These are phyloP conservation scores for Phenacoccus solenopsis DNA, from an alignment of 1,140 invertebrate species.

Conservation along the genomic window DNA sequence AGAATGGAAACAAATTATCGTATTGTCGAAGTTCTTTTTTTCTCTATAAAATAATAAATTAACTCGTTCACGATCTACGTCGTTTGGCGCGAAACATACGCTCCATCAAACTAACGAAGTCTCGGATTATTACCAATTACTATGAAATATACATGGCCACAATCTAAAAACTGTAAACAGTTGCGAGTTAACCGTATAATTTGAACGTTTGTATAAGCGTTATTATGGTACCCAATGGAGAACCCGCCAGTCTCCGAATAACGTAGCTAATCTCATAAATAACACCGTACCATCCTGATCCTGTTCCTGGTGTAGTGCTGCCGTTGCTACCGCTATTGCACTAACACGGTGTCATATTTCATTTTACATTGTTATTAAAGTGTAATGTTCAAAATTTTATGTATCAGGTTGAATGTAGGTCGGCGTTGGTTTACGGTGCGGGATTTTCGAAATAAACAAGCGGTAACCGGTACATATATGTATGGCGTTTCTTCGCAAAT, in stretches of 20 bases:
- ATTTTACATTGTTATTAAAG: slow-evolving; percentile 3
- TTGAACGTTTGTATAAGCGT: background rate
- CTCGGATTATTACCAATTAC: background rate
- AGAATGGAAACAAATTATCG: too few relatives aligned
- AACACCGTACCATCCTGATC: background rate
- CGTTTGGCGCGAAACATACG: too few relatives aligned
- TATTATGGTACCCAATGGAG: slow-evolving; percentile 1
- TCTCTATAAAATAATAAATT: too few relatives aligned
- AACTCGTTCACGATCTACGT: too few relatives aligned
- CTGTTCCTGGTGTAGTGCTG: background rate
- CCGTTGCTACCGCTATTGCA: background rate
- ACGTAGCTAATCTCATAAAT: background rate
- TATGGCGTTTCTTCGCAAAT: too few relatives aligned
- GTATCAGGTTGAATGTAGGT: background rate
- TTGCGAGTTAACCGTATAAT: background rate
- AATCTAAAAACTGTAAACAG: slow-evolving; percentile 3
- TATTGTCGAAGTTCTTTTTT: too few relatives aligned
- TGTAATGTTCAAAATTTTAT: background rate
- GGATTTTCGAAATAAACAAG: too few relatives aligned
- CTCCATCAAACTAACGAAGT: background rate
- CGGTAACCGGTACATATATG: too few relatives aligned
- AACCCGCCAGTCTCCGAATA: background rate
- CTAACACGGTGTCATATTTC: background rate
- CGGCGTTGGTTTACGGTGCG: too few relatives aligned
- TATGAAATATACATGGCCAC: background rate